These are phyloP conservation scores for Cheilosia vernalis DNA, from an alignment of 2,888 invertebrate species.

Conservation along the genomic window DNA sequence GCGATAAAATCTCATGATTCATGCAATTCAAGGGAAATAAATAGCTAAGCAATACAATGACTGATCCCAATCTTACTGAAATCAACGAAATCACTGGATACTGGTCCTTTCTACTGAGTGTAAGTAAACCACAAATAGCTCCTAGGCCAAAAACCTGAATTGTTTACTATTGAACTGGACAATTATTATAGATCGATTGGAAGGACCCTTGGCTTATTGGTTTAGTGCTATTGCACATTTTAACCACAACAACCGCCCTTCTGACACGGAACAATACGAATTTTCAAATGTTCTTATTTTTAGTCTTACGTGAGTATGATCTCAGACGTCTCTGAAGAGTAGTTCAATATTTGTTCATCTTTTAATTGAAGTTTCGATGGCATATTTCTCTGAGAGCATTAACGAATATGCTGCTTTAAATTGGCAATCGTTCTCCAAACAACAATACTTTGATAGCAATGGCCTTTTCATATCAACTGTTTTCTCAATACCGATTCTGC, in stretches of 20 bases:
- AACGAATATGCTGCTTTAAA: slow-evolving; percentile 94
- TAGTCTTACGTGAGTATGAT: slow-evolving; percentile 89
- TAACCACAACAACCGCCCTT: slow-evolving; percentile 90
- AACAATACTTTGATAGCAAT: slow-evolving; percentile 97
- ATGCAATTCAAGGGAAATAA: background rate
- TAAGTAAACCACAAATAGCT: slow-evolving; percentile 84
- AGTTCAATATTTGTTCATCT: slow-evolving; percentile 20
- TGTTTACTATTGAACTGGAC: slow-evolving; percentile 78
- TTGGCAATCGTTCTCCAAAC: slow-evolving; percentile 94
- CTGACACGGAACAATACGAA: slow-evolving; percentile 93
- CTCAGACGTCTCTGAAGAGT: slow-evolving; percentile 4
- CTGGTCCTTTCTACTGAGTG: slow-evolving; percentile 90
- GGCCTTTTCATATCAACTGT: slow-evolving; percentile 97
- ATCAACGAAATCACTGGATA: slow-evolving; percentile 89
- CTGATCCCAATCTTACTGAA: slow-evolving; percentile 87
- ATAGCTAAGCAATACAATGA: slow-evolving; percentile 77
- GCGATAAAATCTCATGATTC: background rate
- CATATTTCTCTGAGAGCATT: slow-evolving; percentile 95
- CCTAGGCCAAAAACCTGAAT: slow-evolving; percentile 11
- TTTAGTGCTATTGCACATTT: slow-evolving; percentile 89
- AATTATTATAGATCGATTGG: slow-evolving; percentile 89
- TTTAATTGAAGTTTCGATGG: slow-evolving; percentile 89
- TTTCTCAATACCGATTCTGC: slow-evolving; percentile 95
- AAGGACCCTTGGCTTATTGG: slow-evolving; percentile 93
- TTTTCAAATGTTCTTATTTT: slow-evolving; percentile 92